Conservation (phyloP, 2,113 vertebrate species). For the Oncorhynchus clarkii region DNA sequence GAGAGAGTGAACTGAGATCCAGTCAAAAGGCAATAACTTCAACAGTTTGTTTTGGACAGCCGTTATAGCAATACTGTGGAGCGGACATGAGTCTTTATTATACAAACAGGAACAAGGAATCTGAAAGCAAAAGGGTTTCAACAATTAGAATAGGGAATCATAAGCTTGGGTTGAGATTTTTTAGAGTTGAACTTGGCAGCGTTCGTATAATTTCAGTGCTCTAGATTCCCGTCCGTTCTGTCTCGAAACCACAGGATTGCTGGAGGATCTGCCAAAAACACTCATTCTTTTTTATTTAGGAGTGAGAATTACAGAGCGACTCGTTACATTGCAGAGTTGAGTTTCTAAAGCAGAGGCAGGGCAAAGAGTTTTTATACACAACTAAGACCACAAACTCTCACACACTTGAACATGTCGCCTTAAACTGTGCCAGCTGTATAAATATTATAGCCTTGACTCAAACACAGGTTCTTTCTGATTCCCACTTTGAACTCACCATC, state of each 20-base stretch:
- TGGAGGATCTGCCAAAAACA: slow-evolving; percentile 75
- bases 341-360: slow-evolving; percentile 59
- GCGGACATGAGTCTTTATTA: too few relatives aligned
- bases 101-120: too few relatives aligned
- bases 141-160: background rate
- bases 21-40: too few relatives aligned
- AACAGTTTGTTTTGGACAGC: too few relatives aligned
- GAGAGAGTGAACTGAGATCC: too few relatives aligned
- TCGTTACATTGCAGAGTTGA: slow-evolving; percentile 65
- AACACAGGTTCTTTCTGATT: slow-evolving; percentile 80
- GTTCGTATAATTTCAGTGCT: slow-evolving; percentile 69
- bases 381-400: slow-evolving; percentile 71
- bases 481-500: slow-evolving; percentile 72
- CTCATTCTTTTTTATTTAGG: slow-evolving; percentile 81
- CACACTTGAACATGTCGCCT: slow-evolving; percentile 59
- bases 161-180: slow-evolving; percentile 59
- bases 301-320: slow-evolving; percentile 78
- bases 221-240: slow-evolving; percentile 46
- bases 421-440: slow-evolving; percentile 84
- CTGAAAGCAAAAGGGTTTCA: too few relatives aligned
- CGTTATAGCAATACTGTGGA: too few relatives aligned
- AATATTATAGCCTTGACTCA: slow-evolving; percentile 65
- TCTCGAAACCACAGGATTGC: slow-evolving; percentile 81
- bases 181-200: slow-evolving; percentile 54
- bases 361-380: slow-evolving; percentile 76